A percentile compares a stretch with the other conserved stretches of the same genome.
These are phyloP conservation scores for Gortyna flavago DNA, from an alignment of 2,888 invertebrate genomes.

Conservation along the genomic window DNA sequence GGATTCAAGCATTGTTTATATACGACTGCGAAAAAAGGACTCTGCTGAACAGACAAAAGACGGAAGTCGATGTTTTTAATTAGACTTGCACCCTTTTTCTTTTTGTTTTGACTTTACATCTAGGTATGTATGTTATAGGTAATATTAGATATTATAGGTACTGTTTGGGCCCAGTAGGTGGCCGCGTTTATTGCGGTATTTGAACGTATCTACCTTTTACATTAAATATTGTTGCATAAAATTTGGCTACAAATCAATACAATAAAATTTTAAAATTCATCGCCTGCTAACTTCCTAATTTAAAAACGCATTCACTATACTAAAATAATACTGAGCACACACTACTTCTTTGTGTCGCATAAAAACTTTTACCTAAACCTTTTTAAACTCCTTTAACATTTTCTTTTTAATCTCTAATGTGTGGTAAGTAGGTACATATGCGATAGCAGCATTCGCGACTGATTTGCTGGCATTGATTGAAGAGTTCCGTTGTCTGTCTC, in stretches of 20 bases:
- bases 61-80: background rate
- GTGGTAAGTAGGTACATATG: no score
- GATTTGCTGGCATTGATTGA: no score
- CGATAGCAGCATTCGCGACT: no score
- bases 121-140: no score
- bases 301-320: background rate
- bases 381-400: slow-evolving; percentile 11
- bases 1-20: background rate
- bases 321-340: background rate
- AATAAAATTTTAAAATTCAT: background rate
- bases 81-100: no score
- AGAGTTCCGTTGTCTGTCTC: no score
- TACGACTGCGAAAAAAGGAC: no score
- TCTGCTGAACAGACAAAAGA: background rate
- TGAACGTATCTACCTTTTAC: background rate
- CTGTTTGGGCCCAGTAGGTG: no score
- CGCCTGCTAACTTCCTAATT: background rate
- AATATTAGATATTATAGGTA: no score
- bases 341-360: background rate
- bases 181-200: background rate
- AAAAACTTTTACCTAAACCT: slow-evolving; percentile 10
- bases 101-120: no score
- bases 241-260: background rate
- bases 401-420: slow-evolving; percentile 10
- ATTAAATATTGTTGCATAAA: background rate